A percentile compares a stretch with the other conserved stretches of the same genome.
phyloP scores from a whole-genome alignment of 2,888 invertebrate species.

The Cheiracanthium punctorium region DNA sequence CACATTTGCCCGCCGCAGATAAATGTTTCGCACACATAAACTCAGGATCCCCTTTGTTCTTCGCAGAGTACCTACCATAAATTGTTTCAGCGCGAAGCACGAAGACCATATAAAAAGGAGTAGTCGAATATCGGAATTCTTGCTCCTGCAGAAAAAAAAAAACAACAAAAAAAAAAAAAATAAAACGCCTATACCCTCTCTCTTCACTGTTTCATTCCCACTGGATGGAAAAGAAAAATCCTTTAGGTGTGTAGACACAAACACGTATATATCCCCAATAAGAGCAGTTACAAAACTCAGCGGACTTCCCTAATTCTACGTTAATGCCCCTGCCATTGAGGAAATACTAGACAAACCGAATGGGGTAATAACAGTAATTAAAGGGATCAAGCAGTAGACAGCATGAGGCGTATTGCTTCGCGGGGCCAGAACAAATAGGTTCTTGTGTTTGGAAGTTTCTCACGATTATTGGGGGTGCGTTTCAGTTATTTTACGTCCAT shows the following conservation, averaged over 20 bases:
- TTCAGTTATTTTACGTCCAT: not conserved
- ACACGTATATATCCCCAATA: no score
- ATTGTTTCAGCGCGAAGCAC: no score
- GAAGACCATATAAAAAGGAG: no score
- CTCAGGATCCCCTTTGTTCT: no score
- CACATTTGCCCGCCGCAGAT: no score
- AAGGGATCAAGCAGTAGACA: not conserved
- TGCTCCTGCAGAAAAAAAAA: no score
- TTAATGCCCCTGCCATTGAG: not conserved
- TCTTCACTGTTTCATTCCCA: not conserved
- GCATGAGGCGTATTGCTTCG: not conserved
- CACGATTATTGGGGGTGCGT: constrained; percentile 11
- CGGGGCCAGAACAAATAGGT: not conserved
- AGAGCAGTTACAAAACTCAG: not conserved
- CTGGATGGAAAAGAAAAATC: not conserved
- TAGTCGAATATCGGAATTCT: no score
- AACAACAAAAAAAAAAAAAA: no score
- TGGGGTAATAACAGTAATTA: constrained; percentile 15
- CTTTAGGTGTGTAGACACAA: not conserved
- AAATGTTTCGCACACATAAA: no score
- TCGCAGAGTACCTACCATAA: no score
- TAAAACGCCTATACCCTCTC: no score
- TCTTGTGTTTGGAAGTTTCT: constrained; percentile 3
- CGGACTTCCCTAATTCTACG: not conserved
- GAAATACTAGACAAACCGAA: constrained; percentile 2